Evolutionary conservation across 2,113 vertebrate species (phyloP), one percentile per base, ranked within the genome.

Genomic region (Sialia sialis): DNA sequence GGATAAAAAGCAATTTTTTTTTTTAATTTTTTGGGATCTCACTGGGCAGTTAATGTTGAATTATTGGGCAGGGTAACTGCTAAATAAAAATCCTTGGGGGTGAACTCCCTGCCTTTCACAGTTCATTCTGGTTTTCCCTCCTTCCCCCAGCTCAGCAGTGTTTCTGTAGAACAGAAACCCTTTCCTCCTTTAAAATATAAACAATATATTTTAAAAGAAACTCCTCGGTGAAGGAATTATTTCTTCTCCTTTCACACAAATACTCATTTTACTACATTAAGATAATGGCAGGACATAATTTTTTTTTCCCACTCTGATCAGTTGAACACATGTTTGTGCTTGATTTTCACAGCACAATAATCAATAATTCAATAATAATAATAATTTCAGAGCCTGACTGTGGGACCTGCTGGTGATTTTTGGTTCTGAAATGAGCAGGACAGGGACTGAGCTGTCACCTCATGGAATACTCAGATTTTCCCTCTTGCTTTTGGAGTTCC

Each of bases 71-170:
- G 66, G 30, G 20, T 52, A 34, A 8, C 6, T 39, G 54, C 38
- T 68, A 10, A 68, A 54, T 56, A 5, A 16, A 10, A 29, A 38
- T 79, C 22, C 43, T 36, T 32, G 25, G 58, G 36, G 36, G 27
- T 2, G 14, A 44, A 15, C 3, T 69, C 54, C 16, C 16, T 44
- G n/a, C 43, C 26, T 83, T 72, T 82, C 9, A 2, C 27, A 64
- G 41, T 32, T 39, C 30, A 0, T 30, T 30, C 49, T 52, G 30
- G 0, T 70, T 70, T 77, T 63, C 17, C 4, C 12, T 76, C 64
- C 34, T 59, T 64, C 2, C 22, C 16, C 34, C 22, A 38, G 0
- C 32, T 39, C 69, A 62, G 54, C 20, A 20, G 7, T 0, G 0
- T 60, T 74, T 49, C 38, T 75, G 54, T 58, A 48, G 44, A 66